phyloP scores from a whole-genome alignment of 2,888 invertebrate species.

The Ectemnius lituratus region DNA sequence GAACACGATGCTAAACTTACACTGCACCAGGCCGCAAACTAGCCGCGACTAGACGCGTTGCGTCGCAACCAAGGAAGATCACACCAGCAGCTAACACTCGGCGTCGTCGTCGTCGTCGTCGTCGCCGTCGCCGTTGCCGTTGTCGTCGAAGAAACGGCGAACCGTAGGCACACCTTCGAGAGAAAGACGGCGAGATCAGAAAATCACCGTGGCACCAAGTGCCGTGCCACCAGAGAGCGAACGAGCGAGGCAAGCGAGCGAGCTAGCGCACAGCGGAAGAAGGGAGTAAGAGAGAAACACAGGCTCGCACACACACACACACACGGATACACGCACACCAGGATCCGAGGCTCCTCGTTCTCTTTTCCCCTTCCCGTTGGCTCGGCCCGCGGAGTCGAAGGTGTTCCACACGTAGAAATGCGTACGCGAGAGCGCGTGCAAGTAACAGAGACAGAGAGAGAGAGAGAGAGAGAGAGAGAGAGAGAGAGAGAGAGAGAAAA shows the following conservation, averaged over 20 bases:
- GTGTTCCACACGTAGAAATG: too few species aligned
- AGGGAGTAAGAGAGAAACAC: too few species aligned
- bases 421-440: neutral
- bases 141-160: constrained; percentile 5
- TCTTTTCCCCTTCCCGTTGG: neutral
- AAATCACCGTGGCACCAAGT: constrained; percentile 31
- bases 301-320: too few species aligned
- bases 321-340: too few species aligned
- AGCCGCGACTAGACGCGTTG: too few species aligned
- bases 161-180: constrained; percentile 32
- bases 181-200: constrained; percentile 29
- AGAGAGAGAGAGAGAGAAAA: too few species aligned
- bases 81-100: constrained; percentile 30
- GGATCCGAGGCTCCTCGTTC: neutral
- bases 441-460: too few species aligned
- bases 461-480: neutral
- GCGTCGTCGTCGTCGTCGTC: neutral
- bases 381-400: neutral
- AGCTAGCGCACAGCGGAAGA: too few species aligned
- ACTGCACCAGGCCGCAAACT: constrained; percentile 23
- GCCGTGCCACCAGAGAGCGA: too few species aligned
- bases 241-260: too few species aligned
- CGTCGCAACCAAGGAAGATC: constrained; percentile 21
- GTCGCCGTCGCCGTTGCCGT: too few species aligned
- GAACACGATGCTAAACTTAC: constrained; percentile 53